Evolutionary conservation across 2,113 vertebrate genomes (phyloP).

Genomic region (Tiliqua scincoides): DNA sequence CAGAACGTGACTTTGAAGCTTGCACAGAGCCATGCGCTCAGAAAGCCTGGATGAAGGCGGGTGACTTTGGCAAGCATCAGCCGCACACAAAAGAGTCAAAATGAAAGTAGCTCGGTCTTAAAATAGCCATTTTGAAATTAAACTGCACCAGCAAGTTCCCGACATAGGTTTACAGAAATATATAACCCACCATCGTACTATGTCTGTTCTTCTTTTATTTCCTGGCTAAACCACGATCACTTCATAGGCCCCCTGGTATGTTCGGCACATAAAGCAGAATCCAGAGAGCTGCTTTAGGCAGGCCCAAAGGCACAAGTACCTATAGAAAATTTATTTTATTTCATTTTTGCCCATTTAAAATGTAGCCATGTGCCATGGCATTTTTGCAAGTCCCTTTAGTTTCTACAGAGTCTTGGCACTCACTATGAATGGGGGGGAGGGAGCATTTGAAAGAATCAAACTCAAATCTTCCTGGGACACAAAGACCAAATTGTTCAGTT

Average conservation of each 20-base stretch:
- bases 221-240: neutral
- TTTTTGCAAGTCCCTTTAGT: neutral
- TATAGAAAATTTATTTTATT: neutral
- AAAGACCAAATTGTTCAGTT: neutral
- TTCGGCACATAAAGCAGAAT: neutral
- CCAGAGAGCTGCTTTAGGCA: neutral
- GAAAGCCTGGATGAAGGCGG: neutral
- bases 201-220: neutral
- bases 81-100: conserved; percentile 1
- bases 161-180: neutral
- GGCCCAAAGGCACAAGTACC: neutral
- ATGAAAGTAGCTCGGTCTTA: neutral
- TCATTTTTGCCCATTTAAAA: neutral
- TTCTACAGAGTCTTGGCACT: neutral
- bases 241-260: neutral
- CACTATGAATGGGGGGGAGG: neutral
- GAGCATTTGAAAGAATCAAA: neutral
- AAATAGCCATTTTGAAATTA: conserved; percentile 9
- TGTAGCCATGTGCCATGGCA: neutral
- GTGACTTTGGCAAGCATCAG: too few species aligned
- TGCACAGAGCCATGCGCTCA: neutral
- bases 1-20: neutral
- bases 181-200: neutral
- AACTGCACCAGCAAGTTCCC: neutral
- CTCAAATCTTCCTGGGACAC: neutral